phyloP scores from a whole-genome alignment of 2,113 vertebrate genomes.

The Macquaria australasica region DNA sequence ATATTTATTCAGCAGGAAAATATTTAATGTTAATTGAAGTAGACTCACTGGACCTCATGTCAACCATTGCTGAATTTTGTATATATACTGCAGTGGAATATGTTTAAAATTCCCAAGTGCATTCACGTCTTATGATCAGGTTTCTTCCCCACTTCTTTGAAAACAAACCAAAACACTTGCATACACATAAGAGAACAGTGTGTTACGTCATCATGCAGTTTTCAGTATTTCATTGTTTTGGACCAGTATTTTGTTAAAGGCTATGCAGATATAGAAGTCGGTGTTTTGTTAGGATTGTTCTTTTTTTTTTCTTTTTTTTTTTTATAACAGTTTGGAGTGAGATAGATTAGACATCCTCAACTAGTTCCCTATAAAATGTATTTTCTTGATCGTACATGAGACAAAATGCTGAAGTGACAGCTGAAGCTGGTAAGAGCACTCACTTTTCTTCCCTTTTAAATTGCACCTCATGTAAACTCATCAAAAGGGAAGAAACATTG shows the following conservation, averaged over 20 bases:
- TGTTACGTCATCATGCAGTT: conserved; percentile 44
- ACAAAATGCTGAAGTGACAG: conserved; percentile 48
- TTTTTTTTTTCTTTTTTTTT: conserved; percentile 24
- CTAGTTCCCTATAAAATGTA: conserved; percentile 30
- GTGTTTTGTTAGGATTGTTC: conserved; percentile 39
- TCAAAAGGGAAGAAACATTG: conserved; percentile 52
- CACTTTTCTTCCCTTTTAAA: conserved; percentile 54
- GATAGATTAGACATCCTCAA: conserved; percentile 54
- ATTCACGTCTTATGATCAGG: conserved; percentile 73
- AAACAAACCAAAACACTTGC: conserved; percentile 48
- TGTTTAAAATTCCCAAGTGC: conserved; percentile 57
- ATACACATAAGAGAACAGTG: conserved; percentile 23
- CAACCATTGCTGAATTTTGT: conserved; percentile 55
- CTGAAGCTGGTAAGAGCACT: conserved; percentile 64
- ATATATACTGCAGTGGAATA: conserved; percentile 49
- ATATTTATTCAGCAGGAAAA: conserved; percentile 77
- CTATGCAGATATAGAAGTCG: conserved; percentile 62
- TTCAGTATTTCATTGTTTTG: conserved; percentile 65
- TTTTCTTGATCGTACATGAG: conserved; percentile 27
- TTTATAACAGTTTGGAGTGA: conserved; percentile 56
- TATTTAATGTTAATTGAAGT: conserved; percentile 60
- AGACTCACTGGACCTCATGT: conserved; percentile 55
- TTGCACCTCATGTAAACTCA: conserved; percentile 52
- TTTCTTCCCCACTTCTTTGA: conserved; percentile 54
- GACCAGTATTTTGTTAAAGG: conserved; percentile 63